Evolutionary conservation across 2,113 vertebrate genomes (phyloP), one percentile per base, ranked within the genome.

Genomic region (Rhineura floridana): DNA sequence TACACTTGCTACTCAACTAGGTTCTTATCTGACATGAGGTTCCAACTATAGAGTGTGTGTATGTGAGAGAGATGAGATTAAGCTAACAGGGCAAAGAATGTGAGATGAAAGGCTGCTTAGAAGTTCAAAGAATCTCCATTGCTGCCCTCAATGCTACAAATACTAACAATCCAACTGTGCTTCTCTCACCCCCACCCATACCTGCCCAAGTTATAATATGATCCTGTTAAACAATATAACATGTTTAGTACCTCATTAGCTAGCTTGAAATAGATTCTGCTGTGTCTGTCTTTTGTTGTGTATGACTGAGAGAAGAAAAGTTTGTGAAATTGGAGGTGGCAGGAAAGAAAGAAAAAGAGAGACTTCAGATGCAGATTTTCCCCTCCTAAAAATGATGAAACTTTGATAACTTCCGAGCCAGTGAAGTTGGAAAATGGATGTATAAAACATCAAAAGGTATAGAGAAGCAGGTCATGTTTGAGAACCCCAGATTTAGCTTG

Each of bases 381-480:
- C 33, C 44, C 80, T 83, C n/a, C 59, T 67, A 70, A 84, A 90
- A 90, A 52, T 42, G 88, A 91, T 96, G 6, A 94, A 95, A 94
- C 88, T 94, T 94, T 94, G 94, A 93, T 94, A 88, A 90, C 76
- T 92, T 84, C 78, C 3, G 25, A 91, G 91, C n/a, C 85, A 84
- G 86, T 89, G 90, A 80, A 19, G 92, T 17, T 0, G 0, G 82
- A 84, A 92, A 93, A 90, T 88, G 84, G 94, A 96, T 93, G 84
- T 93, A 96, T 96, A 95, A 96, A 96, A 97, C 96, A 97, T 97
- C 96, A 97, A 96, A 97, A 95, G 91, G 63, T 62, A 6, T 0
- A 19, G 87, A 78, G 87, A 87, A 87, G 84, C 85, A 90, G 90
- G 81, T 80, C 1, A 83, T 72, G 90, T 87, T 39, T 46, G 88